Evolutionary conservation across 2,113 vertebrate species (phyloP), one percentile per base, ranked within the genome.

Genomic region (Corythaixoides concolor): DNA sequence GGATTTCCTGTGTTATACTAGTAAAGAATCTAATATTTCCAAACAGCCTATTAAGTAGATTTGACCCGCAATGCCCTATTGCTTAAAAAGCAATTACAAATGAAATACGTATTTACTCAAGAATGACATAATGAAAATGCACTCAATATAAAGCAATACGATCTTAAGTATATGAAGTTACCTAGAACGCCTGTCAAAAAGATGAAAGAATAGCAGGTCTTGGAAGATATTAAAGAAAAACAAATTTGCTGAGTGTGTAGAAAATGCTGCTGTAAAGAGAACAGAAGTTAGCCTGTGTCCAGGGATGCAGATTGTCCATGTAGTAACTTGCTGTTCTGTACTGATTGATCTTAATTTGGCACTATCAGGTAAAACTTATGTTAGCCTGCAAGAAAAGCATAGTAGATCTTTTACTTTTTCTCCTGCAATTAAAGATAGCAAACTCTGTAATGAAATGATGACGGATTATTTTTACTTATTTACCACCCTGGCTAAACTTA

Each of bases 291-390:
- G 22, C 12, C 35, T 66, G 9, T 37, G 21, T 82, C 50, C 64
- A 26, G 15, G 11, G 3, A 14, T 73, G 47, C 1, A 47, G 15
- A 14, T 59, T 76, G 27, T 70, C 3, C 9, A 24, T 2, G 0
- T 27, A 43, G 50, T 37, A 27, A 32, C 39, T 56, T 56, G 12
- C 5, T 73, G 0, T 4, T 64, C 8, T 70, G 4, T 80, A 43
- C 13, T 26, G 4, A 13, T 17, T 67, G 5, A 35, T 60, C 32
- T 33, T 26, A 60, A 60, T 69, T 88, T 64, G 32, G 4, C 6
- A 19, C 8, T 74, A 21, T 41, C 6, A 6, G 9, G 14, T 70
- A 70, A 94, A 95, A 74, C 4, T 2, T n/a, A 11, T 2, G 2
- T 17, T 35, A 49, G 12, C 9, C 33, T 26, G 4, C 7, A 88